Evolutionary conservation across 2,797 vertebrate species (phyloP), one percentile per base, ranked within the genome.

Genomic region (Synanceia verrucosa): DNA sequence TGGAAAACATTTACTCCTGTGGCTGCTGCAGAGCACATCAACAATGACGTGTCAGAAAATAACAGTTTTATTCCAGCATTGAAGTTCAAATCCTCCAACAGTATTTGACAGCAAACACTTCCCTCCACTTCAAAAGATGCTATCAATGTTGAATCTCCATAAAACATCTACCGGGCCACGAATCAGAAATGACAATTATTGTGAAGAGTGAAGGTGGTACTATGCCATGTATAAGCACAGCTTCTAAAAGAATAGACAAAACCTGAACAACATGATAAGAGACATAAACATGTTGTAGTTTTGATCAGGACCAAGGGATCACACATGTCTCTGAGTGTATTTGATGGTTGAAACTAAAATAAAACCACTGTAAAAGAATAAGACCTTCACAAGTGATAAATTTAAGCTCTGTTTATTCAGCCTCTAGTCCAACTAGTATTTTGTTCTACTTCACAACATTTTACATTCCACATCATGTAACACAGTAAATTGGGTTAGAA

Each of bases 401-500:
- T 83, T 55, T 77, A 78, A 82, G 74, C 72, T 80, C 62, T 55
- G 76, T 94, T 94, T 94, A 93, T 93, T 92, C 70, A 88, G 76
- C 73, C 77, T 92, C 59, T 76, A 84, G 62, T 87, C 76, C 56
- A 82, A 82, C 61, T 71, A 77, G 70, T 79, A 74, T 70, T 76
- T 85, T 77, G 36, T 78, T 88, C 84, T 91, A 91, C 84, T 71
- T 82, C 88, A 91, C 89, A 88, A 88, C 81, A 86, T 73, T 87
- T 80, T 89, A 92, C 87, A 92, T 92, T 91, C 82, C 75, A 93
- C 86, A 93, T 87, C 78, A 88, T 76, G 61, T 75, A 83, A 86
- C 62, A 89, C 73, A 88, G 70, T 82, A 87, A 86, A 91, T 82
- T 62, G 69, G 65, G 86, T 72, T 88, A 76, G 81, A 83, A 83